Evolutionary conservation across 2,888 invertebrate species (phyloP).

Genomic region (Acanthosepion esculentum): DNA sequence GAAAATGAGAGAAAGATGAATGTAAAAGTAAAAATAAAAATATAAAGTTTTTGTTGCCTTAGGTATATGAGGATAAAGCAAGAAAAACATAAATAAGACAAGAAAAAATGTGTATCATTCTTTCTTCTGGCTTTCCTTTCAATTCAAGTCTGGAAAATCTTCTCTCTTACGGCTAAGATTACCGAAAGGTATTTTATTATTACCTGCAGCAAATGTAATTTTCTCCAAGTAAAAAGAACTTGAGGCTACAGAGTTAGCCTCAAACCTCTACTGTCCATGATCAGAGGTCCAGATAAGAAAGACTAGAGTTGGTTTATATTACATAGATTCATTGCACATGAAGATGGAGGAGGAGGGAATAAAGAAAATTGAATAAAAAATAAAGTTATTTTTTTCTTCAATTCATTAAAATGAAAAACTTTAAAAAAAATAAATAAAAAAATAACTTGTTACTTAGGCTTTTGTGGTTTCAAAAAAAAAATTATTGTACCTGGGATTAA

Average conservation of each 20-base stretch:
- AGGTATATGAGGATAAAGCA: neutral
- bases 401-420: neutral
- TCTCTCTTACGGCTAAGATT: neutral
- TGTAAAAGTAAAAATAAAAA: neutral
- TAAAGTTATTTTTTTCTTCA: neutral
- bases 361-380: neutral
- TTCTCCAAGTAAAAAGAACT: constrained; percentile 20
- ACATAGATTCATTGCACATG: neutral
- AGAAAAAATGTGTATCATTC: neutral
- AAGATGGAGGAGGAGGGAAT: neutral
- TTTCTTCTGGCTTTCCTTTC: neutral
- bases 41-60: neutral
- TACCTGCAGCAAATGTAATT: constrained; percentile 33
- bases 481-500: neutral
- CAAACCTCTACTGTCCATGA: neutral
- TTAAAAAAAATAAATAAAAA: no score
- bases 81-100: neutral
- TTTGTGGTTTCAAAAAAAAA: neutral
- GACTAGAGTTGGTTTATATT: neutral
- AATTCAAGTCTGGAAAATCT: neutral
- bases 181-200: constrained; percentile 1
- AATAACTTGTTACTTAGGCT: neutral
- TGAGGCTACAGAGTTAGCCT: neutral
- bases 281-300: neutral
- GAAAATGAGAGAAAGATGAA: neutral